Conservation (phyloP, 1,140 invertebrate species). For the Thaumatotibia leucotreta region DNA sequence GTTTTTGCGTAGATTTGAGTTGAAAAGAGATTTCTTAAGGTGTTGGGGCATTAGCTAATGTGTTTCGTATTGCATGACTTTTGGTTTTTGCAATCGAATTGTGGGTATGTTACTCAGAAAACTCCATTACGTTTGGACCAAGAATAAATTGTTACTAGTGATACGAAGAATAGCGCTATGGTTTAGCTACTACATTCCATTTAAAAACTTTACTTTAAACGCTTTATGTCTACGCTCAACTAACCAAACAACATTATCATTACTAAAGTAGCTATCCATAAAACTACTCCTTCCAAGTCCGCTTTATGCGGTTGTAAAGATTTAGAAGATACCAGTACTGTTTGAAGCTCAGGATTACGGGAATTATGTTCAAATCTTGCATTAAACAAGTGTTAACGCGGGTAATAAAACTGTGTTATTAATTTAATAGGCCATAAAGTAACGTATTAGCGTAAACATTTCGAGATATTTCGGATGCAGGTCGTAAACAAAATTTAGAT, state of each 20-base stretch:
- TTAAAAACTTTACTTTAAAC: background rate
- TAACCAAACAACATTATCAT: background rate
- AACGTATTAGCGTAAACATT: constrained; percentile 8
- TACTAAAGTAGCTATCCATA: background rate
- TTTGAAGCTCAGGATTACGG: background rate
- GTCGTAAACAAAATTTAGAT: background rate
- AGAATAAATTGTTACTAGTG: too few species aligned
- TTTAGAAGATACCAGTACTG: constrained; percentile 1
- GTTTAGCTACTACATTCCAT: background rate
- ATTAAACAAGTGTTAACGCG: constrained; percentile 5
- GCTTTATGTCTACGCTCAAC: background rate
- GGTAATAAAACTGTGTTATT: background rate
- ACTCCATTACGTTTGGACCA: too few species aligned
- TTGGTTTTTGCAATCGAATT: background rate
- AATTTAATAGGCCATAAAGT: constrained; percentile 7
- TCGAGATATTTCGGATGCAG: constrained; percentile 5
- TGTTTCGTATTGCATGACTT: background rate
- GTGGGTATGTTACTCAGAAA: too few species aligned
- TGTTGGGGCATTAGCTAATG: background rate
- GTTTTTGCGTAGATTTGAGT: background rate
- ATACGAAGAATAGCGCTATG: too few species aligned
- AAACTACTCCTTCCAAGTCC: background rate
- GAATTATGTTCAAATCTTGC: constrained; percentile 3
- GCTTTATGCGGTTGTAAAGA: background rate
- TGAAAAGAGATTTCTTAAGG: background rate